These are phyloP conservation scores for Polypterus bichir DNA, from an alignment of 2,113 vertebrate genomes.

Conservation along the genomic window DNA sequence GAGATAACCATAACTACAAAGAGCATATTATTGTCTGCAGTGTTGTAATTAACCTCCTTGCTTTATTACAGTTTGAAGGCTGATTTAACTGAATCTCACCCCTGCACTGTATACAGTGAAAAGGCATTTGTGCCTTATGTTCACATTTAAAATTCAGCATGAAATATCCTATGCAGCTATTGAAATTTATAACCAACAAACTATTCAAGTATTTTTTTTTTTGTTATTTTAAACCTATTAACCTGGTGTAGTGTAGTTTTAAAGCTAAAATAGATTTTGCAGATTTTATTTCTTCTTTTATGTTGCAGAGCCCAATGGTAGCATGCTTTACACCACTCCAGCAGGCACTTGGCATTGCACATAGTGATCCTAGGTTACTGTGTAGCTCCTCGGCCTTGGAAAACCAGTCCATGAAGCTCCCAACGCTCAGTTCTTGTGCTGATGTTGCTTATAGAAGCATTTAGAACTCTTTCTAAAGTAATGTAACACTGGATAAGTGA, in stretches of 20 bases:
- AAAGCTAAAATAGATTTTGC: constrained; percentile 20
- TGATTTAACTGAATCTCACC: constrained; percentile 24
- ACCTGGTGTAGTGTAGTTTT: constrained; percentile 17
- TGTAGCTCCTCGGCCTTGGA: too few relatives aligned
- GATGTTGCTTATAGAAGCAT: too few relatives aligned
- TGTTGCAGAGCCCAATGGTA: too few relatives aligned
- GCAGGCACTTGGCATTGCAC: too few relatives aligned
- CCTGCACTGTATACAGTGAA: constrained; percentile 38
- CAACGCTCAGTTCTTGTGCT: too few relatives aligned
- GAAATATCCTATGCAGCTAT: constrained; percentile 30
- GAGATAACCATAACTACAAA: constrained; percentile 72
- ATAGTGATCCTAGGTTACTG: too few relatives aligned
- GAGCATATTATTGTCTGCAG: constrained; percentile 59
- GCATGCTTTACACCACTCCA: too few relatives aligned
- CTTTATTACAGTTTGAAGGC: constrained; percentile 24
- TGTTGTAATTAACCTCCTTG: constrained; percentile 72
- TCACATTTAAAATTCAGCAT: constrained; percentile 29
- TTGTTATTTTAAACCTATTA: constrained; percentile 33
- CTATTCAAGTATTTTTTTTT: constrained; percentile 24
- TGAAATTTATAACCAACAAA: constrained; percentile 34
- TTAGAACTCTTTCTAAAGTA: too few relatives aligned
- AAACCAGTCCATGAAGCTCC: too few relatives aligned
- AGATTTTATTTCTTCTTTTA: too few relatives aligned
- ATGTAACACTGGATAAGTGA: too few relatives aligned
- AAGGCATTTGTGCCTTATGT: constrained; percentile 16